These are phyloP conservation scores for Lithophane leautieri DNA, from an alignment of 2,888 invertebrate species.

Conservation along the genomic window DNA sequence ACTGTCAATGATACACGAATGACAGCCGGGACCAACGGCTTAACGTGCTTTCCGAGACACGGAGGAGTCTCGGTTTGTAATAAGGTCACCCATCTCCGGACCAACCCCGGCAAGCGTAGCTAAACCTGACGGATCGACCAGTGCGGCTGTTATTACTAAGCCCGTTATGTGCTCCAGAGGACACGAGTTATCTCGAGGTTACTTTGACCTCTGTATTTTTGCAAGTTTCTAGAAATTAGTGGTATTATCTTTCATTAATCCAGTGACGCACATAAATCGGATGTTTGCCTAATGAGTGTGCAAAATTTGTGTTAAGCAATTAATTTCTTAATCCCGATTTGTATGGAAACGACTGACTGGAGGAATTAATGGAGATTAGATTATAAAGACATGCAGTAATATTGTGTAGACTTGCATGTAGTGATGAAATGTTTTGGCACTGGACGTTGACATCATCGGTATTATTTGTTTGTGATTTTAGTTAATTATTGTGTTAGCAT, in stretches of 20 bases:
- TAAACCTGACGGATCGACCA: too few relatives aligned
- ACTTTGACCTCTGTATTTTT: neutral
- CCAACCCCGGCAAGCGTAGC: too few relatives aligned
- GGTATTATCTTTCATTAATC: neutral
- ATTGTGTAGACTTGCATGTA: neutral
- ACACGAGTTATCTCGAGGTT: neutral
- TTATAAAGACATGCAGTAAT: slow-evolving; percentile 16
- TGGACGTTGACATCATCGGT: slow-evolving; percentile 4
- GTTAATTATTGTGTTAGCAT: too few relatives aligned
- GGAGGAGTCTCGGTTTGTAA: too few relatives aligned
- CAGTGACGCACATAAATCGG: neutral
- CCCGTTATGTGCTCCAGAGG: too few relatives aligned
- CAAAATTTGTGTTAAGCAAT: slow-evolving; percentile 7
- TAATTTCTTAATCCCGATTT: slow-evolving; percentile 53
- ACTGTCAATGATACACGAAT: too few relatives aligned
- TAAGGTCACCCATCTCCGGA: too few relatives aligned
- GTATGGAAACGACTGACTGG: neutral
- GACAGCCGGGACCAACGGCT: too few relatives aligned
- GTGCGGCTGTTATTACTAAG: too few relatives aligned
- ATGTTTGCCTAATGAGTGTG: slow-evolving; percentile 16
- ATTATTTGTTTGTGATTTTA: slow-evolving; percentile 15
- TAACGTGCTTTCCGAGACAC: too few relatives aligned
- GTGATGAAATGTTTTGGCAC: slow-evolving; percentile 15
- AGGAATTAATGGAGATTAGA: slow-evolving; percentile 53
- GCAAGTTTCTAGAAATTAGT: slow-evolving; percentile 11